Evolutionary conservation across 2,888 invertebrate genomes (phyloP).

Genomic region (Rhagonycha lutea): DNA sequence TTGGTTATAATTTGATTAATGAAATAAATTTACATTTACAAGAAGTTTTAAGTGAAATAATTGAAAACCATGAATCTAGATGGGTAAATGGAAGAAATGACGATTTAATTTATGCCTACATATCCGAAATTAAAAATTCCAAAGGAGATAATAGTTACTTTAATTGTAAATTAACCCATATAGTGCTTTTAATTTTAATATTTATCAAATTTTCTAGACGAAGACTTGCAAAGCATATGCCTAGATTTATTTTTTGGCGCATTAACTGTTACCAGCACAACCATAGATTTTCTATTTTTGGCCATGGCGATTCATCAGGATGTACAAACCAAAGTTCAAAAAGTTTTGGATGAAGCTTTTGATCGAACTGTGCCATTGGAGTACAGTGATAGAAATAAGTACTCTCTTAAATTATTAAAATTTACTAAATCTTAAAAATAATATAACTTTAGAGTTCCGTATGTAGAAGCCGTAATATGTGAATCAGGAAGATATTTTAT

Average conservation of each 20-base stretch:
- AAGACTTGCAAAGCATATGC: constrained; percentile 67
- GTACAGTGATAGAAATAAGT: constrained; percentile 57
- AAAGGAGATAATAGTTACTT: constrained; percentile 49
- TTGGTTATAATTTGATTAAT: constrained; percentile 64
- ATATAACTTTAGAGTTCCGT: constrained; percentile 55
- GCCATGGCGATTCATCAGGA: constrained; percentile 63
- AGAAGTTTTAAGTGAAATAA: constrained; percentile 60
- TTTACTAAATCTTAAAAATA: not conserved
- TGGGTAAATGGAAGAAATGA: constrained; percentile 55
- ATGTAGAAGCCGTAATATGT: constrained; percentile 59
- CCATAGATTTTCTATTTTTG: constrained; percentile 65
- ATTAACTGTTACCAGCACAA: constrained; percentile 65
- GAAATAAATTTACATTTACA: constrained; percentile 61
- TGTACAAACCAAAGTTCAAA: constrained; percentile 61
- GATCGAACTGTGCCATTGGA: constrained; percentile 53
- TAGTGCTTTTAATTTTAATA: not conserved
- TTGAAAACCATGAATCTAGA: constrained; percentile 60
- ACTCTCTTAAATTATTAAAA: constrained; percentile 17
- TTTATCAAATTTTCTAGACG: constrained; percentile 56
- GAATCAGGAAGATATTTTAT: constrained; percentile 58
- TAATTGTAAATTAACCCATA: constrained; percentile 49
- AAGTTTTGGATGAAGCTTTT: constrained; percentile 59
- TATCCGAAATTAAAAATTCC: constrained; percentile 61
- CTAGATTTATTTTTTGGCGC: constrained; percentile 73
- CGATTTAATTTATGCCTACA: constrained; percentile 68